phyloP scores from a whole-genome alignment of 2,888 invertebrate species.

The Cepaea hortensis region DNA sequence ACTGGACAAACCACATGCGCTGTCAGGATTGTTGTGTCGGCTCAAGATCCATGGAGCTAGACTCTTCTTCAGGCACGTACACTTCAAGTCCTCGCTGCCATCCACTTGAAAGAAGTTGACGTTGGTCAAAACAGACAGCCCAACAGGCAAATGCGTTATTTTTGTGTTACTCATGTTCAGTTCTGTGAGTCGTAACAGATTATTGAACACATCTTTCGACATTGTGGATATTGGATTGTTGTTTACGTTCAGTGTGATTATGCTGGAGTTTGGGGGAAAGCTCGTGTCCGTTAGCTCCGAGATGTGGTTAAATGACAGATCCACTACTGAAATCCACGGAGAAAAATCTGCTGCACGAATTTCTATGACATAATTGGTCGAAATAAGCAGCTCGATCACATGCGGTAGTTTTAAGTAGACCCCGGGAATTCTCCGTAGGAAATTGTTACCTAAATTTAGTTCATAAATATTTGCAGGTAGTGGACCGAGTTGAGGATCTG shows the following conservation, averaged over 20 bases:
- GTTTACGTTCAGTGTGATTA: not conserved
- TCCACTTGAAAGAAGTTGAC: not conserved
- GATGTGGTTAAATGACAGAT: not conserved
- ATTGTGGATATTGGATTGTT: slow-evolving; percentile 2
- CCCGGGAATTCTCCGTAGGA: not conserved
- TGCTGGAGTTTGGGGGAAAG: not conserved
- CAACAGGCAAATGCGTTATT: not conserved
- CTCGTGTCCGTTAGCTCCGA: not conserved
- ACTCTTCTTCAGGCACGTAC: not conserved
- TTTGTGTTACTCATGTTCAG: not conserved
- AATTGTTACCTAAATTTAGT: not conserved
- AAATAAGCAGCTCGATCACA: not conserved
- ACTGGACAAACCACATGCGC: not conserved
- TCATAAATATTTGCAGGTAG: not conserved
- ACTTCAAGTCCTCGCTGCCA: not conserved
- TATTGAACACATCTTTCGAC: not conserved
- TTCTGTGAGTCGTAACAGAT: not conserved
- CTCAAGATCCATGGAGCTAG: not conserved
- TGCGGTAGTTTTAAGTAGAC: not conserved
- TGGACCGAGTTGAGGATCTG: not conserved
- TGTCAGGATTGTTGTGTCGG: not conserved
- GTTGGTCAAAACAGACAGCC: not conserved
- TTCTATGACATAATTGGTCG: not conserved
- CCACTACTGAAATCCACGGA: not conserved
- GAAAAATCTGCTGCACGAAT: not conserved